Conservation (phyloP, 1,140 invertebrate species). For the Leptoteleia sp. region DNA sequence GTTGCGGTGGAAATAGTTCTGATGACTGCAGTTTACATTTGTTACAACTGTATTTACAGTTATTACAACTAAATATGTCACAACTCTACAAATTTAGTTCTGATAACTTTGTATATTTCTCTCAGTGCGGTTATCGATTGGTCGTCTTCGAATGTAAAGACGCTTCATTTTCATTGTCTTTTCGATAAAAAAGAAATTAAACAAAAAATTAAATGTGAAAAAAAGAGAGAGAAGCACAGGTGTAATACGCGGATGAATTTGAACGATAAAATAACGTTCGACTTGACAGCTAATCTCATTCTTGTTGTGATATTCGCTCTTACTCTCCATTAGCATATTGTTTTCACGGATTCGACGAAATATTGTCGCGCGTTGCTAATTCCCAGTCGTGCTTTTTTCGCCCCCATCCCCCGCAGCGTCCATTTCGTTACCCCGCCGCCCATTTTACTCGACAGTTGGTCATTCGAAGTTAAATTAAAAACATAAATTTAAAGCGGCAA, state of each 20-base stretch:
- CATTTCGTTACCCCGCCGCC: constrained; percentile 56
- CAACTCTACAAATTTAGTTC: too few species aligned
- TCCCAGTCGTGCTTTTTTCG: constrained; percentile 71
- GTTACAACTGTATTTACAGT: too few species aligned
- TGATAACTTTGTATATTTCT: too few species aligned
- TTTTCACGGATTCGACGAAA: constrained; percentile 79
- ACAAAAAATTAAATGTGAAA: too few species aligned
- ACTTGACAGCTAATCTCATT: constrained; percentile 40
- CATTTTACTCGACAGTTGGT: constrained; percentile 76
- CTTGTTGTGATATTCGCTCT: constrained; percentile 58
- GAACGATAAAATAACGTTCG: constrained; percentile 36
- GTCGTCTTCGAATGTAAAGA: too few species aligned
- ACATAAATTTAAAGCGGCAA: constrained; percentile 78
- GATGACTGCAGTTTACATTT: too few species aligned
- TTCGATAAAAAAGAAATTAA: too few species aligned
- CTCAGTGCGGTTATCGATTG: too few species aligned
- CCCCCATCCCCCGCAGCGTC: constrained; percentile 21
- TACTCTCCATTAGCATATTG: constrained; percentile 80
- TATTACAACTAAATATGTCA: too few species aligned
- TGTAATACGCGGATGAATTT: constrained; percentile 14
- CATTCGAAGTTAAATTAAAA: constrained; percentile 81
- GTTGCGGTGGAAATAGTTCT: too few species aligned
- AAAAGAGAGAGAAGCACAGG: constrained; percentile 1
- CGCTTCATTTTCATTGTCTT: too few species aligned
- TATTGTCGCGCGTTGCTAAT: constrained; percentile 78